Base-by-base conservation (phyloP, 2,888 invertebrate species). In the Hirtodrosophila trivittata region DNA sequence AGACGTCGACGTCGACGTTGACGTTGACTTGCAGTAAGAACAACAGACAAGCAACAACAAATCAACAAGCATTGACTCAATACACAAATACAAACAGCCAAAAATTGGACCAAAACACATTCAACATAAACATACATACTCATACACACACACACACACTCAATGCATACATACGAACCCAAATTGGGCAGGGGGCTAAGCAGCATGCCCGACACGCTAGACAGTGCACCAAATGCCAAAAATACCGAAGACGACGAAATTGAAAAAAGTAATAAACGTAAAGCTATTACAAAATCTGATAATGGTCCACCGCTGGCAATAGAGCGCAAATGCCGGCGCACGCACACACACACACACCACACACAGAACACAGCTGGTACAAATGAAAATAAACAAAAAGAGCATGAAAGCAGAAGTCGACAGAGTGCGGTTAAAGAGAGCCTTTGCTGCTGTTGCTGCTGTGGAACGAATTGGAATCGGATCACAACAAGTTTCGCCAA, bases 211-310 rank as follows among this genome's bases (percentile, higher is more conserved):
- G 50, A 43, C 45, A 49, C 13, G 33, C 47, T 60, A 65, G 71
- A 66, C 51, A 56, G 58, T 51, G 66, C 54, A 54, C 63, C 52
- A 64, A 60, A 72, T 65, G 62, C 66, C 62, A 68, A 67, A 68
- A 66, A 76, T 70, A 68, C 58, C 66, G 58, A 77, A 71, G 67
- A 72, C 75, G 74, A 65, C 64, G 68, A 82, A 77, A 74, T 70
- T 82, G 70, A 83, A 86, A 80, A 86, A 85, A 87, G 83, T 87
- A 85, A 85, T 85, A 85, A 85, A 77, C 86, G 85, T 86, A 86
- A 86, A 86, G 85, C 86, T 86, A 86, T 86, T 86, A 86, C 86
- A 80, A 87, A 87, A 86, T 87, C 87, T 86, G 87, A 87, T 86
- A 78, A 87, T 86, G 76, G 77, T 82, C 75, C 71, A 72, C 71